Evolutionary conservation across 1,140 invertebrate genomes (phyloP).

Genomic region (Dufourea novaeangliae): DNA sequence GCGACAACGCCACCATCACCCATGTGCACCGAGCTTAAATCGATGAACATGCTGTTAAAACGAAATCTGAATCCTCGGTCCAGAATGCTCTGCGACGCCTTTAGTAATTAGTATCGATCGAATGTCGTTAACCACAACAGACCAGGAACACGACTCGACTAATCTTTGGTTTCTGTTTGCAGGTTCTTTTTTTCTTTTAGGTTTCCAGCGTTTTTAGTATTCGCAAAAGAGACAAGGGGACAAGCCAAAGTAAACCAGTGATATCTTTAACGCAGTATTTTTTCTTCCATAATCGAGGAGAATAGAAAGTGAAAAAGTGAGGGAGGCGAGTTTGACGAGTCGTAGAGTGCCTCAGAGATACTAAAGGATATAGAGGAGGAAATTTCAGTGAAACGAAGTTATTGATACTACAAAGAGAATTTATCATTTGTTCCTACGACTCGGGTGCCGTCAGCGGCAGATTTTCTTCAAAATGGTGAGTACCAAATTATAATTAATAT

Average conservation of each 20-base stretch:
- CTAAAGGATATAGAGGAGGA: slow-evolving; percentile 12
- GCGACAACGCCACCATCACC: no score
- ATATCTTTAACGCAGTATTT: slow-evolving; percentile 64
- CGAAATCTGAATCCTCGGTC: no score
- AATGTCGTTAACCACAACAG: not conserved
- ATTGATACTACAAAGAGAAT: slow-evolving; percentile 22
- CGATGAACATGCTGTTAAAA: no score
- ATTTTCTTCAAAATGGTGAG: slow-evolving; percentile 72
- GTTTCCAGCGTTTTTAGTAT: slow-evolving; percentile 13
- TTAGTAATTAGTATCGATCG: not conserved
- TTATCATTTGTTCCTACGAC: slow-evolving; percentile 3
- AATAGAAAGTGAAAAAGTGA: not conserved
- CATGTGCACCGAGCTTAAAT: no score
- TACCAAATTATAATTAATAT: slow-evolving; percentile 22
- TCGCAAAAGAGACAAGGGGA: slow-evolving; percentile 12
- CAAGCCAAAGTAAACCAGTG: slow-evolving; percentile 68
- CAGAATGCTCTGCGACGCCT: no score
- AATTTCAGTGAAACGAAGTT: slow-evolving; percentile 17
- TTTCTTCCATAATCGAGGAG: slow-evolving; percentile 20
- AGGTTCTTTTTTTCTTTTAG: slow-evolving; percentile 38
- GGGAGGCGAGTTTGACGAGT: not conserved
- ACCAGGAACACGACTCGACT: not conserved
- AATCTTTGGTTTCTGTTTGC: not conserved
- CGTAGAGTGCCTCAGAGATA: not conserved
- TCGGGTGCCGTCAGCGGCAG: slow-evolving; percentile 62